These are phyloP conservation scores for Trichosurus vulpecula DNA, from an alignment of 2,797 vertebrate genomes.

Conservation along the genomic window DNA sequence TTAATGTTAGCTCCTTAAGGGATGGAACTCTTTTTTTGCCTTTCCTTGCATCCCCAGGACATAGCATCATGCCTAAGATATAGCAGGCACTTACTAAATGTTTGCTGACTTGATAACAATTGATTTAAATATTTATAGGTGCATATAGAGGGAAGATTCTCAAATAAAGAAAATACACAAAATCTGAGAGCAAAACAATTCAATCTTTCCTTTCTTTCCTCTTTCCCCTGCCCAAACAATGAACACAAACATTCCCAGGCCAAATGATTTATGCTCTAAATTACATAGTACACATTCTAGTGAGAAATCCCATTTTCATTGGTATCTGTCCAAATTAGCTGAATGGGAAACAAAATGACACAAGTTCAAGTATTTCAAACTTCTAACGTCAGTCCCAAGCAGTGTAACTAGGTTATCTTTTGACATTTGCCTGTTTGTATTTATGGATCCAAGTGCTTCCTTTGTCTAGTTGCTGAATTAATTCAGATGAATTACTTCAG, in stretches of 20 bases:
- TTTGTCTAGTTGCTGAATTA: conserved; percentile 48
- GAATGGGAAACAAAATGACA: not conserved
- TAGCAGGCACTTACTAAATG: not conserved
- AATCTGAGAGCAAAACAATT: not conserved
- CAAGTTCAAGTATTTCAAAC: conserved; percentile 31
- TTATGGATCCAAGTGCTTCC: conserved; percentile 62
- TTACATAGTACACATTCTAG: not conserved
- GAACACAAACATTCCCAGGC: not conserved
- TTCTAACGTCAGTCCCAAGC: conserved; percentile 24
- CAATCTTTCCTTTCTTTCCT: not conserved
- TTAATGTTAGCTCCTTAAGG: not conserved
- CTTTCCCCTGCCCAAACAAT: not conserved
- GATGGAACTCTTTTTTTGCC: no score
- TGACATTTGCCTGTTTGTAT: conserved; percentile 44
- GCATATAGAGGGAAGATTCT: not conserved
- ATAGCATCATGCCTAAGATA: not conserved
- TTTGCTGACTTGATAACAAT: not conserved
- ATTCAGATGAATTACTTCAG: conserved; percentile 67
- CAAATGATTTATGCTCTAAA: not conserved
- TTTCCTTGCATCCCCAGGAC: no score
- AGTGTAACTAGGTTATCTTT: conserved; percentile 46
- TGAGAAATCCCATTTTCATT: not conserved
- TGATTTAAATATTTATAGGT: not conserved
- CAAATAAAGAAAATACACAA: not conserved
- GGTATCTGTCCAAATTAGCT: not conserved